Evolutionary conservation across 2,888 invertebrate genomes (phyloP).

Genomic region (Mesoligia furuncula): DNA sequence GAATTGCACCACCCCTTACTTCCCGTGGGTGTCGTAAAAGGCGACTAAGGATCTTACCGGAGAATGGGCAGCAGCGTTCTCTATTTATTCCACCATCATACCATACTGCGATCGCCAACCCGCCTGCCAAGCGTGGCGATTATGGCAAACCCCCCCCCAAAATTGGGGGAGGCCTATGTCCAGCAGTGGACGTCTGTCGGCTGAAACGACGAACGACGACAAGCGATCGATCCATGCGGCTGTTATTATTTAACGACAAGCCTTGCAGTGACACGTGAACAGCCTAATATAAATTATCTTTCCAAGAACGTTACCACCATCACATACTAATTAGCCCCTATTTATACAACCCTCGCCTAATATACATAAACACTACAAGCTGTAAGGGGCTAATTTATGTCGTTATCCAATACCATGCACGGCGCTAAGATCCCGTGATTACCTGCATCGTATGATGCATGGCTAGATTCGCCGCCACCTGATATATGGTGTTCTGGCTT

Average conservation of each 20-base stretch:
- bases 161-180: too few species aligned
- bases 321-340: not conserved
- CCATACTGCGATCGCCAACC: too few species aligned
- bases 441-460: conserved; percentile 44
- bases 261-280: not conserved
- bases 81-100: too few species aligned
- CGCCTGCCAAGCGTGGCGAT: too few species aligned
- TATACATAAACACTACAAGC: conserved; percentile 18
- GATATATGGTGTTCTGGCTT: conserved; percentile 41
- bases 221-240: not conserved
- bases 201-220: too few species aligned
- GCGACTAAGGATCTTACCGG: too few species aligned
- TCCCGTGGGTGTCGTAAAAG: too few species aligned
- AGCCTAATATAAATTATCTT: not conserved
- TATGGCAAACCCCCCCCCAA: too few species aligned
- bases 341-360: conserved; percentile 3
- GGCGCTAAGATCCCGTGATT: conserved; percentile 44
- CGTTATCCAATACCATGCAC: conserved; percentile 48
- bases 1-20: too few species aligned
- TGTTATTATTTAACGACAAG: not conserved
- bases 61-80: too few species aligned
- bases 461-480: conserved; percentile 29
- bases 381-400: conserved; percentile 22
- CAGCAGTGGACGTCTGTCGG: too few species aligned
- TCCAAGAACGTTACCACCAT: not conserved